A percentile compares a stretch with the other conserved stretches of the same genome.
Conservation (phyloP, 2,797 vertebrate genomes). For the Rhinella marina region DNA sequence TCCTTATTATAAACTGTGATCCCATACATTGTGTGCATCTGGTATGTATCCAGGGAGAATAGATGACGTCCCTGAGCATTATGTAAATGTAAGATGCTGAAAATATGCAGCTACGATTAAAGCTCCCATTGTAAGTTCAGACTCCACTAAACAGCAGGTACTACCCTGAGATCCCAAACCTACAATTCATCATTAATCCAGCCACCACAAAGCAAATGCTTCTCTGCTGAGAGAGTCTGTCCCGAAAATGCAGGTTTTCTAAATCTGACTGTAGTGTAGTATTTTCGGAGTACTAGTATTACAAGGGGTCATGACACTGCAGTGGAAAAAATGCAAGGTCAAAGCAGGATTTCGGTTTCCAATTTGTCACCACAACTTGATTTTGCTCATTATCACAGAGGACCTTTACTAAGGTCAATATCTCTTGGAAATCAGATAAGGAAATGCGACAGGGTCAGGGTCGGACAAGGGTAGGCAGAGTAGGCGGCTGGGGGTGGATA, state of each 20-base stretch:
- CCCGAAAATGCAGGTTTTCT: background rate
- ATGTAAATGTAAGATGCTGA: background rate
- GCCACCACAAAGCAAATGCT: slow-evolving; percentile 29
- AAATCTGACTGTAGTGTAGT: background rate
- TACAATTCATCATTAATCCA: background rate
- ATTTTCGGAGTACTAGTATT: background rate
- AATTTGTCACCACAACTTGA: background rate
- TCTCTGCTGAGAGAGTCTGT: background rate
- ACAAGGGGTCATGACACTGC: background rate
- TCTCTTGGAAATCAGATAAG: background rate
- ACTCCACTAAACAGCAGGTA: slow-evolving; percentile 6
- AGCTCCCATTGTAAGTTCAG: background rate
- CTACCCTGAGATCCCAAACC: background rate
- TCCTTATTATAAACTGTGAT: background rate
- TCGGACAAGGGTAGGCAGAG: background rate
- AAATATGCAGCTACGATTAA: background rate
- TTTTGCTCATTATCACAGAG: background rate
- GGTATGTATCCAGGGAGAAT: too few relatives aligned
- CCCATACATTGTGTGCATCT: background rate
- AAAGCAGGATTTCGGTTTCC: background rate
- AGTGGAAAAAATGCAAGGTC: background rate
- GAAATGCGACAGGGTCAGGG: background rate
- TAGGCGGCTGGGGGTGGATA: background rate
- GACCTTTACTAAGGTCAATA: background rate
- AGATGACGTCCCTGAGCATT: background rate